Evolutionary conservation across 2,888 invertebrate species (phyloP).

Genomic region (Plutella xylostella): DNA sequence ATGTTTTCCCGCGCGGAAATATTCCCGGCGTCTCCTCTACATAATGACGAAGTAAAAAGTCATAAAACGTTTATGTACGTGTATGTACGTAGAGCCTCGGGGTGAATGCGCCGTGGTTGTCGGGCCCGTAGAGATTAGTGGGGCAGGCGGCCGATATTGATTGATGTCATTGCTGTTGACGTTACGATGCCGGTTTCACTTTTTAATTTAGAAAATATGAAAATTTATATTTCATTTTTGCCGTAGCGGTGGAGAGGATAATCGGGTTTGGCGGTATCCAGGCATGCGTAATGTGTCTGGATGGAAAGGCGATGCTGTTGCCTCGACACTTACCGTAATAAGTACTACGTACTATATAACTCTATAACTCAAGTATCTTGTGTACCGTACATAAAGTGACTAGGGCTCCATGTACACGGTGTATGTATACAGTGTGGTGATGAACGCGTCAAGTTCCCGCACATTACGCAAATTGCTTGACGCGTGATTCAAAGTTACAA

Average conservation of each 20-base stretch:
- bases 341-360: no score
- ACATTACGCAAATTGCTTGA: no score
- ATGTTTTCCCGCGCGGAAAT: constrained; percentile 41
- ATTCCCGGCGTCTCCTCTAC: constrained; percentile 34
- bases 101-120: constrained; percentile 33
- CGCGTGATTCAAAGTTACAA: no score
- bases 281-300: neutral
- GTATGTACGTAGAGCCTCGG: constrained; percentile 21
- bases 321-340: no score
- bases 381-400: no score
- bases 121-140: constrained; percentile 27
- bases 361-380: no score
- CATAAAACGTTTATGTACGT: constrained; percentile 24
- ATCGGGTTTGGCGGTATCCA: constrained; percentile 3
- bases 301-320: no score
- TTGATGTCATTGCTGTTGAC: constrained; percentile 36
- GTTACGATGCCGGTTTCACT: neutral
- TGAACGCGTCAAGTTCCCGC: no score
- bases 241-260: neutral
- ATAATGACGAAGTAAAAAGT: constrained; percentile 33
- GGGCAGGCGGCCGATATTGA: constrained; percentile 37
- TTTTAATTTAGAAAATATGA: no score
- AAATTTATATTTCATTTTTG: neutral
- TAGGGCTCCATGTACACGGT: no score
- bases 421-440: no score